Evolutionary conservation across 1,140 invertebrate genomes (phyloP).

Genomic region (Stegodyphus mimosarum): DNA sequence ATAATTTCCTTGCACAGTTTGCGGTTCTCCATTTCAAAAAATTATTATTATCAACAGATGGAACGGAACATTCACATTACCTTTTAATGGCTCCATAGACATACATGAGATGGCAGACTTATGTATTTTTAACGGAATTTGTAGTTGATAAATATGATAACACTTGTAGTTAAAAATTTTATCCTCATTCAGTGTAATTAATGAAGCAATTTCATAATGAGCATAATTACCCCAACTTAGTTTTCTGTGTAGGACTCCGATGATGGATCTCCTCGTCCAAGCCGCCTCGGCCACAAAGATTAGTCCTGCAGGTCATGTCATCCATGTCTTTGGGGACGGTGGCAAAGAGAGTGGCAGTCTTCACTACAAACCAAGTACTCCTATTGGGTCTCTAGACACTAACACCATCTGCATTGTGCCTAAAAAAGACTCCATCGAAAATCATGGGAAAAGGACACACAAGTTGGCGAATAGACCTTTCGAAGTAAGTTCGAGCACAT

Average conservation of each 20-base stretch:
- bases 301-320: slow-evolving; percentile 53
- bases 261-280: slow-evolving; percentile 85
- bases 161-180: no score
- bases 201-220: no score
- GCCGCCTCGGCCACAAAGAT: slow-evolving; percentile 77
- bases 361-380: slow-evolving; percentile 82
- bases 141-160: no score
- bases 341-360: slow-evolving; percentile 64
- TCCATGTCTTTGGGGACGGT: slow-evolving; percentile 64
- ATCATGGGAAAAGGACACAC: neutral
- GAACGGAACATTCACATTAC: no score
- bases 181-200: no score
- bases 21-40: no score
- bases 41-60: no score
- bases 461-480: slow-evolving; percentile 27
- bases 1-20: no score
- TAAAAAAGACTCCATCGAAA: slow-evolving; percentile 67
- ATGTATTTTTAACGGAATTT: no score
- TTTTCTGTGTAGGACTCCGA: slow-evolving; percentile 73
- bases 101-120: no score
- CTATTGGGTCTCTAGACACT: slow-evolving; percentile 75
- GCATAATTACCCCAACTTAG: no score
- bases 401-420: slow-evolving; percentile 74
- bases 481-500: slow-evolving; percentile 5
- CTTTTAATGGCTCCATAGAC: no score